Percentiles rank a stretch among this genome's conserved stretches.
Conservation (phyloP, 2,797 vertebrate genomes). For the Squalus acanthias region DNA sequence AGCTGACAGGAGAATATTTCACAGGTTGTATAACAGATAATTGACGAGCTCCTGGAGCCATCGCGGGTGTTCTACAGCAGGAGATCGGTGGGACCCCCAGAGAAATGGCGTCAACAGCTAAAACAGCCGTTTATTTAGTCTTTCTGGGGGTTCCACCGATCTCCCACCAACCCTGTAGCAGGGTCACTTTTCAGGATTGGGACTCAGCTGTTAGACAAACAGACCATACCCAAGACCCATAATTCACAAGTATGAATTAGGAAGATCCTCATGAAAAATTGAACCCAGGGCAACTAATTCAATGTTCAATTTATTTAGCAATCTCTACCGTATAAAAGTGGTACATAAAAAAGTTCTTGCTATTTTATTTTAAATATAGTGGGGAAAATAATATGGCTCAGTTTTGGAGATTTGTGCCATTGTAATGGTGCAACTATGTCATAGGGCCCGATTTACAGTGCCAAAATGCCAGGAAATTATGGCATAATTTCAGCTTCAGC, state of each 20-base stretch:
- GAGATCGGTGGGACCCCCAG: not conserved
- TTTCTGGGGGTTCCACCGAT: not conserved
- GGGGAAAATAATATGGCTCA: not conserved
- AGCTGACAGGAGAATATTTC: constrained; percentile 30
- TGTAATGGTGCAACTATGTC: not conserved
- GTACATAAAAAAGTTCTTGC: not conserved
- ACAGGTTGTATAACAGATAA: constrained; percentile 19
- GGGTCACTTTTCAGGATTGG: not conserved
- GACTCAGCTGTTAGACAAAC: not conserved
- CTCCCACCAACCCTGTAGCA: not conserved
- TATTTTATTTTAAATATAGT: not conserved
- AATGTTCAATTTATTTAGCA: not conserved
- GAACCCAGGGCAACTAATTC: not conserved
- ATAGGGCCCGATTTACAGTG: not conserved
- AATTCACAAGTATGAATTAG: not conserved
- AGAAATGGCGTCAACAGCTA: not conserved
- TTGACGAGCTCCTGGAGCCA: not conserved
- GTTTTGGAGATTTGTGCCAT: not conserved
- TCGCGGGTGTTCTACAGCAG: not conserved
- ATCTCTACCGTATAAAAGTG: too few species aligned
- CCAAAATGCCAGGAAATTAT: not conserved
- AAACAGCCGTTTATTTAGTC: not conserved
- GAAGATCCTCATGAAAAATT: not conserved
- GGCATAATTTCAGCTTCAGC: not conserved
- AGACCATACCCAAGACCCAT: not conserved